Percentiles rank a stretch among this genome's conserved stretches.
phyloP scores from a whole-genome alignment of 2,888 invertebrate species.

The Panzeria rudis region DNA sequence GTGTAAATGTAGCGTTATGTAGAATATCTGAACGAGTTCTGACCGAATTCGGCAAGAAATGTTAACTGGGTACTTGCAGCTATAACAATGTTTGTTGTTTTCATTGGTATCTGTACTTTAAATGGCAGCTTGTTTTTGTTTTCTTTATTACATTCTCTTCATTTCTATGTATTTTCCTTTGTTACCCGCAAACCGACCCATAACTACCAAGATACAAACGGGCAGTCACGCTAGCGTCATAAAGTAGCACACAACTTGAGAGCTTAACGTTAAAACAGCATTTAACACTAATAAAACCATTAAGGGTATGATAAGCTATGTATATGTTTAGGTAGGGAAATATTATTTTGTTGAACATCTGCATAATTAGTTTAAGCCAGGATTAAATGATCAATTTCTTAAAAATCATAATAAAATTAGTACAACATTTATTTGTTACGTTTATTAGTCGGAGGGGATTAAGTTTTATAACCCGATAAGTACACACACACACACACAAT shows the following conservation, averaged over 20 bases:
- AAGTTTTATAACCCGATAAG: not conserved
- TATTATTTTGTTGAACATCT: not conserved
- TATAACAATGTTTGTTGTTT: conserved; percentile 43
- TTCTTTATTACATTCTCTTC: conserved; percentile 34
- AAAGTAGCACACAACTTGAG: conserved; percentile 20
- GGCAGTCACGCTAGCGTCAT: not conserved
- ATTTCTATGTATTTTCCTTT: conserved; percentile 40
- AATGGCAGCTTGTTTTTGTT: conserved; percentile 12
- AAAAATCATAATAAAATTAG: not conserved
- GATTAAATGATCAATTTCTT: not conserved
- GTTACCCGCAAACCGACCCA: conserved; percentile 19
- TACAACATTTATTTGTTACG: not conserved
- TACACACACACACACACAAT: too few species aligned
- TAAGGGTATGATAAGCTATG: not conserved
- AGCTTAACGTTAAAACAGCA: not conserved
- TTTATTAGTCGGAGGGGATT: not conserved
- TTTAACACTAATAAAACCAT: conserved; percentile 12
- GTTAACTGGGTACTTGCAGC: too few species aligned
- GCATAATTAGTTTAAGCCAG: not conserved
- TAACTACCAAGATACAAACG: too few species aligned
- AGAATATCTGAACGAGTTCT: too few species aligned
- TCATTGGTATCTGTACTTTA: conserved; percentile 21
- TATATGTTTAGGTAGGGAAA: not conserved
- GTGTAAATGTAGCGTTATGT: too few species aligned
- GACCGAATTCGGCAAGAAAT: too few species aligned